These are phyloP conservation scores for Pleuronectes platessa DNA, from an alignment of 2,113 vertebrate species.

Conservation along the genomic window DNA sequence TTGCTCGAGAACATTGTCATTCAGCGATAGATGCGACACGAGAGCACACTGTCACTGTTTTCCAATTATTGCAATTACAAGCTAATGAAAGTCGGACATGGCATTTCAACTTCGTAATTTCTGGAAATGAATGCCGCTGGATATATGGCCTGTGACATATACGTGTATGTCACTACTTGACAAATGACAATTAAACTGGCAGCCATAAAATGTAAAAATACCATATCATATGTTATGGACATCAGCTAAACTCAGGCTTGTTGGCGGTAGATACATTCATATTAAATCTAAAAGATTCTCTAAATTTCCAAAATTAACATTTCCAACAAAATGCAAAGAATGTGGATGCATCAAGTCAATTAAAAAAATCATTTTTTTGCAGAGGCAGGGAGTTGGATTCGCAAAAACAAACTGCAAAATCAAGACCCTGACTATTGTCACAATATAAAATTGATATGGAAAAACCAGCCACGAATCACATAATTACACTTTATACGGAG, in stretches of 20 bases:
- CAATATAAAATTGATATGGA: not conserved
- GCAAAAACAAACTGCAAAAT: no score
- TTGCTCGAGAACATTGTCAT: constrained; percentile 23
- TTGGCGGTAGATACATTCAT: no score
- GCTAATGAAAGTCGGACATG: constrained; percentile 39
- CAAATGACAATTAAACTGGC: not conserved
- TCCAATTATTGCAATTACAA: constrained; percentile 51
- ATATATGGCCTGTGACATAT: constrained; percentile 16
- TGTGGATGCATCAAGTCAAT: no score
- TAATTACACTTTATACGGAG: no score
- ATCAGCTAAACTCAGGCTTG: not conserved
- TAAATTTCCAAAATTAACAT: not conserved
- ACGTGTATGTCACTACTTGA: not conserved
- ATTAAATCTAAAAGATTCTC: not conserved
- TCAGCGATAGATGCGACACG: constrained; percentile 28
- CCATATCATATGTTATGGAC: no score
- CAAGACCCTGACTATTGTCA: no score
- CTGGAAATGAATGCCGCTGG: constrained; percentile 19
- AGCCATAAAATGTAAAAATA: not conserved
- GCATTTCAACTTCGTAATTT: constrained; percentile 36
- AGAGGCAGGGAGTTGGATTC: no score
- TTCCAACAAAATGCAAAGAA: no score
- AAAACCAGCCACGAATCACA: not conserved
- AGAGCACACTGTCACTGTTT: constrained; percentile 37
- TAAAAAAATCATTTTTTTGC: no score